A percentile compares a stretch with the other conserved stretches of the same genome.
Evolutionary conservation across 2,888 invertebrate species (phyloP).

Genomic region (Caenorhabditis wallacei): DNA sequence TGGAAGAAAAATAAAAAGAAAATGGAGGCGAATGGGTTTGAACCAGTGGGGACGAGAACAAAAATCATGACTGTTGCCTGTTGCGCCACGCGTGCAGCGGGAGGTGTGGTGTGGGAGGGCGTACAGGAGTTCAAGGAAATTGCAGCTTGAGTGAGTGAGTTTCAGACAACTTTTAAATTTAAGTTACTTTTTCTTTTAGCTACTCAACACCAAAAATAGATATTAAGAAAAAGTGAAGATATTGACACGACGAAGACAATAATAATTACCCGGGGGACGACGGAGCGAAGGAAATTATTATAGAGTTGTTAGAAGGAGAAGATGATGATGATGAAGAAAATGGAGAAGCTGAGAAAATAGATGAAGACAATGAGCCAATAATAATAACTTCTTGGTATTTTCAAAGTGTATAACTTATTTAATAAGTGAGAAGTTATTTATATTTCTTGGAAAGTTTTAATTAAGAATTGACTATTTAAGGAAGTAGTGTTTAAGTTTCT

Average conservation of each 20-base stretch:
- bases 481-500: background rate
- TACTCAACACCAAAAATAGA: background rate
- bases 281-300: conserved; percentile 36
- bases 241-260: conserved; percentile 35
- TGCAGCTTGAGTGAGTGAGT: no score
- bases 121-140: background rate
- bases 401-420: no score
- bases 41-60: background rate
- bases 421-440: background rate
- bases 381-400: conserved; percentile 7
- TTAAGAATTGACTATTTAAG: no score
- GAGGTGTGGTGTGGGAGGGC: background rate
- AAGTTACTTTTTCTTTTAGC: no score
- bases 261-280: conserved; percentile 43
- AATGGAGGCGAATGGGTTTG: background rate
- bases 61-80: background rate
- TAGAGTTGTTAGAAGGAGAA: conserved; percentile 4
- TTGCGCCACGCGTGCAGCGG: background rate
- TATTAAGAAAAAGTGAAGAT: no score
- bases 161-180: no score
- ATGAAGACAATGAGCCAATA: background rate
- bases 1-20: background rate
- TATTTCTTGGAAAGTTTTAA: no score
- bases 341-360: background rate
- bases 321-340: conserved; percentile 14